Evolutionary conservation across 1,140 invertebrate species (phyloP).

Genomic region (Diuraphis noxia): DNA sequence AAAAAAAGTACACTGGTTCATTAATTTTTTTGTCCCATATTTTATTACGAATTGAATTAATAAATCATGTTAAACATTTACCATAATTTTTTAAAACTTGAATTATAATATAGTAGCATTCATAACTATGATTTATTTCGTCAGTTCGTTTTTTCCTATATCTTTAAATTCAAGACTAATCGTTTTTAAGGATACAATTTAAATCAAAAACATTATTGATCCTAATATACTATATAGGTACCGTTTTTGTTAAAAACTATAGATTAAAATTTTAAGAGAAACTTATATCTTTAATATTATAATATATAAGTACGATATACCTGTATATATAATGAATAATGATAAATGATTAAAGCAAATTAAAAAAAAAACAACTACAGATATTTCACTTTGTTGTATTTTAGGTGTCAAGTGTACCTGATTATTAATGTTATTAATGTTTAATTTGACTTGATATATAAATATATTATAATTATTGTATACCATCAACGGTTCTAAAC

Average conservation of each 20-base stretch:
- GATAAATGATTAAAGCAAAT: too few relatives aligned
- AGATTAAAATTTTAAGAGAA: neutral
- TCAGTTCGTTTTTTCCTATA: neutral
- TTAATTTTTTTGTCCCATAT: neutral
- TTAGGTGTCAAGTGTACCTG: neutral
- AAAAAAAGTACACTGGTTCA: neutral
- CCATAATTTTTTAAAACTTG: too few relatives aligned
- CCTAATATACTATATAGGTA: neutral
- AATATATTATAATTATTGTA: too few relatives aligned
- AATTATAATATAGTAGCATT: too few relatives aligned
- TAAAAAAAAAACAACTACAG: too few relatives aligned
- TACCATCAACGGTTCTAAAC: neutral
- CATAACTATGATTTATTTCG: too few relatives aligned
- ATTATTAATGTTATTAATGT: neutral
- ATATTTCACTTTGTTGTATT: neutral
- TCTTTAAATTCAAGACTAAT: neutral
- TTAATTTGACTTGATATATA: neutral
- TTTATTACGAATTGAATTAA: too few relatives aligned
- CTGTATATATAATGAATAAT: neutral
- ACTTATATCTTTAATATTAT: too few relatives aligned
- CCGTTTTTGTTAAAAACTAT: neutral
- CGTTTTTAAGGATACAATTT: neutral
- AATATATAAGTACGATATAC: neutral
- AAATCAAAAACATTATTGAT: neutral
- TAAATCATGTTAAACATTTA: too few relatives aligned